Base-by-base conservation (phyloP, 2,797 vertebrate species). In the Carapus acus region DNA sequence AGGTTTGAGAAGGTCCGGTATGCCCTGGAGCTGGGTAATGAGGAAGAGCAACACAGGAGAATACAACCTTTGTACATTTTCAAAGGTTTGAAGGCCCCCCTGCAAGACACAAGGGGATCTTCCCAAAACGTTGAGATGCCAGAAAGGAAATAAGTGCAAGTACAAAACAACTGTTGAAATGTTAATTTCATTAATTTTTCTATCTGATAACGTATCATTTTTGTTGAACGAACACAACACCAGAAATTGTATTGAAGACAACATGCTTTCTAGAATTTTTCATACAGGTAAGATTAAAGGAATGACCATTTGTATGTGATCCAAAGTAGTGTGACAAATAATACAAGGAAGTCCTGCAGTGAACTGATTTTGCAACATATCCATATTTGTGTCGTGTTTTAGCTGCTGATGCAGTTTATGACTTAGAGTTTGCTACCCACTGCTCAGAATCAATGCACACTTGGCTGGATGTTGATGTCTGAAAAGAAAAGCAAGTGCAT, bases 21-120 rank as follows among this genome's bases (percentile, higher is more conserved):
- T 81, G 79, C 79, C 88, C 88, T 49, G 75, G 79, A 86, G 89
- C 88, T 62, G 76, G 83, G 77, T 82, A 83, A 87, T 84, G 85
- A 77, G 85, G 87, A 87, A 84, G 83, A 88, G 85, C 78, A 88
- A 88, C 82, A 84, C 63, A 59, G 70, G 62, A 44, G 78, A 90
- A 89, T 77, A 64, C 65, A 55, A 62, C 38, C 83, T 85, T 88
- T 89, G 85, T 86, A 57, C 65, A 45, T 7, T 19, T 54, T 54
- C 11, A 6, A 65, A 79, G 66, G 57, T 82, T 78, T 76, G 64
- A 71, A 75, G 69, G 69, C 60, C 68, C 49, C 73, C 79, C n/a
- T 15, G 62, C 67, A 78, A 79, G 69, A 83, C 71, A 67, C 47
- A 55, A 69, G 40, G 63, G 79, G 84, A 83, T 73, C 75, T 74